Percentiles rank a stretch among this genome's conserved stretches.
Evolutionary conservation across 2,888 invertebrate genomes (phyloP).

Genomic region (Cotesia congregata): DNA sequence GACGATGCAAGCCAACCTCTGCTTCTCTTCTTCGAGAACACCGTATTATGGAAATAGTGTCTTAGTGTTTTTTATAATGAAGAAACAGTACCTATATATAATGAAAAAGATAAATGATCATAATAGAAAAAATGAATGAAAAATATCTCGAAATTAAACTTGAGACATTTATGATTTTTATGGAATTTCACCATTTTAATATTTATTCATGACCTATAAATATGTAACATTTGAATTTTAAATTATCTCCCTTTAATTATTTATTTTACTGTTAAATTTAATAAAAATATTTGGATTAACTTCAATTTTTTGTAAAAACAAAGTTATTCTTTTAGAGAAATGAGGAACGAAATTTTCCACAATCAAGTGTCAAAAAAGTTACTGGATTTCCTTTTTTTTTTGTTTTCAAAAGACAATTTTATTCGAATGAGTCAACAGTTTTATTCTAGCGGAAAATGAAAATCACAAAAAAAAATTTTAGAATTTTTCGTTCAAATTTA

Average conservation of each 20-base stretch:
- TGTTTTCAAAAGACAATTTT: too few relatives aligned
- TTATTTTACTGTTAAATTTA: background rate
- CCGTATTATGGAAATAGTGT: background rate
- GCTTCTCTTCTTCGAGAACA: background rate
- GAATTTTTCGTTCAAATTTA: too few relatives aligned
- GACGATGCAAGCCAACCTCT: background rate
- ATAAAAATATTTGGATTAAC: background rate
- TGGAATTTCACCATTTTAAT: background rate
- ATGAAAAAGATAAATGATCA: too few relatives aligned
- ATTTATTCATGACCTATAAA: background rate
- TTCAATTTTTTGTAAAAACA: too few relatives aligned
- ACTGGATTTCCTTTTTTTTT: too few relatives aligned
- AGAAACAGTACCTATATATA: slow-evolving; percentile 2
- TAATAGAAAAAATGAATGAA: background rate
- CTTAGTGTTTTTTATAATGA: background rate
- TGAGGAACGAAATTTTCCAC: too few relatives aligned
- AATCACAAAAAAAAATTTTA: too few relatives aligned
- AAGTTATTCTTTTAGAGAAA: too few relatives aligned
- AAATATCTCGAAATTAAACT: background rate
- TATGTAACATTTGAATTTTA: background rate
- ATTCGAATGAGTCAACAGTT: too few relatives aligned
- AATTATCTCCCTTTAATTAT: background rate
- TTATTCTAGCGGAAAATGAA: too few relatives aligned
- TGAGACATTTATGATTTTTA: too few relatives aligned
- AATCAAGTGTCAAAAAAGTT: too few relatives aligned